Evolutionary conservation across 2,888 invertebrate species (phyloP).

Genomic region (Blera fallax): DNA sequence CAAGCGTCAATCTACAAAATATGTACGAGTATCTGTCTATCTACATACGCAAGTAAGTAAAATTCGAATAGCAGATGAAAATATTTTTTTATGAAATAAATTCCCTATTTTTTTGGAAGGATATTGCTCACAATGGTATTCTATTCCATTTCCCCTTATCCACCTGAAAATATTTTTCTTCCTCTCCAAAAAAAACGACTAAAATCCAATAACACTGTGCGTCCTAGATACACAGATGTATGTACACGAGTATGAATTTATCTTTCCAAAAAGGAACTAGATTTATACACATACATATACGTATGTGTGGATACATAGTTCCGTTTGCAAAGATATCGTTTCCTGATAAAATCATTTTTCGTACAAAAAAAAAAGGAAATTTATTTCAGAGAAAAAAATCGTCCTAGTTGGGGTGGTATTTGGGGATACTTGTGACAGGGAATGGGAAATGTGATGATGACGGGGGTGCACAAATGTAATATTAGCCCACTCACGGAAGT

Average conservation of each 20-base stretch:
- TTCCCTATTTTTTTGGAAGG: background rate
- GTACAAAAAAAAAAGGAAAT: background rate
- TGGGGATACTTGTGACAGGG: background rate
- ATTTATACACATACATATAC: background rate
- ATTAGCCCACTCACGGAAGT: background rate
- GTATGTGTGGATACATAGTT: too few relatives aligned
- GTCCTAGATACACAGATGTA: background rate
- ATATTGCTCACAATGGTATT: slow-evolving; percentile 3
- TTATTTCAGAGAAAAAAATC: background rate
- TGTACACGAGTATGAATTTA: background rate
- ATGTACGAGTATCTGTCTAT: too few relatives aligned
- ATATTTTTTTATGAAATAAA: too few relatives aligned
- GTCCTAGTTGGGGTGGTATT: background rate
- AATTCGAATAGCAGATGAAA: background rate
- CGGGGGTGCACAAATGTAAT: background rate
- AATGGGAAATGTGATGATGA: background rate
- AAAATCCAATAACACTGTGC: background rate
- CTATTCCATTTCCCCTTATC: background rate
- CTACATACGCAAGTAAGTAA: background rate
- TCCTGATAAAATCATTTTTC: slow-evolving; percentile 8
- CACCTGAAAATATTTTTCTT: background rate
- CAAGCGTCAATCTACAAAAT: background rate
- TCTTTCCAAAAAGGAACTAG: background rate
- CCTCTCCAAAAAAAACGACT: background rate
- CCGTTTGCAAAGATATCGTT: background rate